These are phyloP conservation scores for Calameuta pallipes DNA, from an alignment of 2,888 invertebrate species.

Conservation along the genomic window DNA sequence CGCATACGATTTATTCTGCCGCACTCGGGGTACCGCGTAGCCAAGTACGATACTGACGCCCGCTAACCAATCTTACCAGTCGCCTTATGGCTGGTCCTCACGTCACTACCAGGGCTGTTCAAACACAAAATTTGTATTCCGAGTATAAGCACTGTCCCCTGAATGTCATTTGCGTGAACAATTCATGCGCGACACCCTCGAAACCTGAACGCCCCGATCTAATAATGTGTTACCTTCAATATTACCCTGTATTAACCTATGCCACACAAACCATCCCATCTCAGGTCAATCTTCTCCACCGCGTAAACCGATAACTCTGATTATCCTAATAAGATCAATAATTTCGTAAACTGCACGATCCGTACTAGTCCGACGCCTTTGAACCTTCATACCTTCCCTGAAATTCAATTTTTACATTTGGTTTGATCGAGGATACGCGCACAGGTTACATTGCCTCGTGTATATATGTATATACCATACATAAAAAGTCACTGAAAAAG, in stretches of 20 bases:
- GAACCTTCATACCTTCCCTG: constrained; percentile 5
- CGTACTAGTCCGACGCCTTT: constrained; percentile 6
- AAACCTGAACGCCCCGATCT: constrained; percentile 8
- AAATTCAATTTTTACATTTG: background rate
- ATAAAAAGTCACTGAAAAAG: background rate
- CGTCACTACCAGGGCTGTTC: background rate
- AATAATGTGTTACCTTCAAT: constrained; percentile 18
- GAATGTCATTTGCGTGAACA: constrained; percentile 22
- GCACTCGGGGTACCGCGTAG: background rate
- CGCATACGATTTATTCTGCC: no score
- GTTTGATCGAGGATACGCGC: no score
- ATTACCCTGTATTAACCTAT: constrained; percentile 45
- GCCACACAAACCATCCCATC: constrained; percentile 39
- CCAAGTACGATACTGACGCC: background rate
- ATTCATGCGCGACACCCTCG: constrained; percentile 31
- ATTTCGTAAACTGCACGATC: constrained; percentile 37
- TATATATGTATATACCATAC: background rate
- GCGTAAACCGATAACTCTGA: constrained; percentile 55
- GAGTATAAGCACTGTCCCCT: background rate
- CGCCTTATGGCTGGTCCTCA: background rate
- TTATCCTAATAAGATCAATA: constrained; percentile 56
- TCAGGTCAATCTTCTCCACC: constrained; percentile 46
- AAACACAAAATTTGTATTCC: background rate
- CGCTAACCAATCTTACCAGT: background rate
- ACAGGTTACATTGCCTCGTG: background rate